Evolutionary conservation across 2,113 vertebrate species (phyloP).

Genomic region (Colius striatus): DNA sequence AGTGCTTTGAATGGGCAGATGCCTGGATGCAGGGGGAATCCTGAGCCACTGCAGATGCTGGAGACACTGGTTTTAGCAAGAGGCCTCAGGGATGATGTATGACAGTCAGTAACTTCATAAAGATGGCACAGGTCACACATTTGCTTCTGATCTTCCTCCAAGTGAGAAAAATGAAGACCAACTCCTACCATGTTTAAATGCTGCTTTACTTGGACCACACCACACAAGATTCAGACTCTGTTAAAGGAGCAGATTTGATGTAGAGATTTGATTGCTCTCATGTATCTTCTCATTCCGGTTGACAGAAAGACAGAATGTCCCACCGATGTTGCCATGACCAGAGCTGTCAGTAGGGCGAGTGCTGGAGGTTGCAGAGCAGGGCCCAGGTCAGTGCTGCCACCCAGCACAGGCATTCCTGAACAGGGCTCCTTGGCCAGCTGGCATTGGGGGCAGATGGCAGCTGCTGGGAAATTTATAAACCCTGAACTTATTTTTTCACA

Average conservation of each 20-base stretch:
- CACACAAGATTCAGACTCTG: fast-evolving
- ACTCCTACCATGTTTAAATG: neutral
- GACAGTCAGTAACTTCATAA: neutral
- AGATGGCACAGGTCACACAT: neutral
- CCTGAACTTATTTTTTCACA: neutral
- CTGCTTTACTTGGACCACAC: neutral
- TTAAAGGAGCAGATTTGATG: neutral
- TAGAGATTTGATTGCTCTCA: fast-evolving
- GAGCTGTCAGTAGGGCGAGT: neutral
- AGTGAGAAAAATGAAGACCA: neutral
- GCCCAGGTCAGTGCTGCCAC: neutral
- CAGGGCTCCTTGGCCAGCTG: neutral
- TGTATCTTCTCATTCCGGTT: neutral
- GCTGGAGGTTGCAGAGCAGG: fast-evolving
- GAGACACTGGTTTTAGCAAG: neutral
- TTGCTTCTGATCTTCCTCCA: neutral
- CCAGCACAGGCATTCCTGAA: neutral
- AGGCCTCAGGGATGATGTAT: neutral
- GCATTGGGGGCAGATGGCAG: fast-evolving
- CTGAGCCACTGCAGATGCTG: neutral
- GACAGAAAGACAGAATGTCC: neutral
- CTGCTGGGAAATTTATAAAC: neutral
- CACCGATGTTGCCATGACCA: neutral
- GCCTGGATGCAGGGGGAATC: neutral
- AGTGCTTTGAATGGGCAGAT: neutral